A percentile compares a stretch with the other conserved stretches of the same genome.
Conservation (phyloP, 2,113 vertebrate species). For the Prionailurus bengalensis region DNA sequence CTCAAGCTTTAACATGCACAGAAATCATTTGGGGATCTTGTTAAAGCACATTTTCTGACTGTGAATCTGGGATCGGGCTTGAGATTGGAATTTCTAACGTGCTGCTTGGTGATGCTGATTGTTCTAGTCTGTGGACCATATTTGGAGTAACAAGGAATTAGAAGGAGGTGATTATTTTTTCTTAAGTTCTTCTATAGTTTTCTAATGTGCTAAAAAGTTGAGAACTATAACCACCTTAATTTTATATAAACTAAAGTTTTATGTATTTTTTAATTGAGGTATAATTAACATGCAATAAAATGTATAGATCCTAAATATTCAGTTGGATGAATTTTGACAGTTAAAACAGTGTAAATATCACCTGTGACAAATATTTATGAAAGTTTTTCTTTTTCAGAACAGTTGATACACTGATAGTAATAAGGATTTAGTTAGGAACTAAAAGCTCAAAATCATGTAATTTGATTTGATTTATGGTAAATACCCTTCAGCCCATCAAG, state of each 20-base stretch:
- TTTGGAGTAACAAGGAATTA: neutral
- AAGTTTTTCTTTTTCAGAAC: constrained; percentile 15
- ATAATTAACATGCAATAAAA: neutral
- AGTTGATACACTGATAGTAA: neutral
- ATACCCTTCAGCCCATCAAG: neutral
- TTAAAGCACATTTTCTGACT: constrained; percentile 11
- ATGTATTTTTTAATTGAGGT: neutral
- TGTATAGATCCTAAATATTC: constrained; percentile 37
- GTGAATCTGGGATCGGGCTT: neutral
- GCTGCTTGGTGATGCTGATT: neutral
- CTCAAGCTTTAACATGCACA: neutral
- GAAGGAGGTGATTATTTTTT: neutral
- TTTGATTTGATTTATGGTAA: constrained; percentile 1
- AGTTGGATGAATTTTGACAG: neutral
- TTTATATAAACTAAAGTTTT: neutral
- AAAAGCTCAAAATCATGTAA: neutral
- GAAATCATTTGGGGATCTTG: neutral
- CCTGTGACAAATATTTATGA: neutral
- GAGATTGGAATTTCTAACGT: neutral
- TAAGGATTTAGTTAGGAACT: neutral
- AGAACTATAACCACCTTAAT: neutral
- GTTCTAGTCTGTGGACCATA: neutral
- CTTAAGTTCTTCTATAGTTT: neutral
- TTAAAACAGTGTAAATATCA: neutral
- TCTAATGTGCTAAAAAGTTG: neutral